Base-by-base conservation (phyloP, 2,888 invertebrate genomes). In the Frankliniella fusca region DNA sequence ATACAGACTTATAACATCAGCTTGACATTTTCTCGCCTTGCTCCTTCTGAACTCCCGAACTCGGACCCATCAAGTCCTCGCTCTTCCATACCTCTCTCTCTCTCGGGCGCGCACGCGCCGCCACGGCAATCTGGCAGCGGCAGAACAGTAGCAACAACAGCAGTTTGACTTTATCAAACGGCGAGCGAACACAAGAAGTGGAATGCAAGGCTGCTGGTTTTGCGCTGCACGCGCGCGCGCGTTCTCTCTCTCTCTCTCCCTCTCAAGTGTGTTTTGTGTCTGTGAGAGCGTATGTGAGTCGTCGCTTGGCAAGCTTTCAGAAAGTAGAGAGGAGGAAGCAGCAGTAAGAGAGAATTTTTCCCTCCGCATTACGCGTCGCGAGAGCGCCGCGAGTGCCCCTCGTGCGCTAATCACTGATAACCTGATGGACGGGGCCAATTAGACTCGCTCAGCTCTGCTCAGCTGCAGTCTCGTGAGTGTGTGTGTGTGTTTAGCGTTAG, bases 301-400 rank as follows among this genome's bases (percentile, higher is more conserved):
- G 38, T 5, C 38, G 70, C 70, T 76, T 76, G 70, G 70, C 70
- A 76, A 76, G 70, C 70, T 76, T 76, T 76, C 70, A 76, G 70
- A n/a, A 76, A 27, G 27, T 12, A 76, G 23, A 27, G 38, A 38
- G 5, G 38, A 38, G 38, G 38, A 38, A 38, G 38, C 38, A 38
- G 38, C 38, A 38, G 38, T 38, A 38, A 38, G 38, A 61, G 61
- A 61, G n/a, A n/a, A n/a, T 18, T 61, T 18, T 61, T 54, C 1
- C n/a, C n/a, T 18, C 61, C 61, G 61, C 18, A 61, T 61, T 61
- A 61, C 61, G 10, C n/a, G 61, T 38, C 38, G 38, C 38, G 18
- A n/a, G 61, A 11, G 0, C 61, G 61, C 61, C 61, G 61, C 61
- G 61, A 61, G 61, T 61, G 61, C 61, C n/a, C 38, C 54, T 54